phyloP scores from a whole-genome alignment of 2,113 vertebrate species.

The Apteryx owenii region DNA sequence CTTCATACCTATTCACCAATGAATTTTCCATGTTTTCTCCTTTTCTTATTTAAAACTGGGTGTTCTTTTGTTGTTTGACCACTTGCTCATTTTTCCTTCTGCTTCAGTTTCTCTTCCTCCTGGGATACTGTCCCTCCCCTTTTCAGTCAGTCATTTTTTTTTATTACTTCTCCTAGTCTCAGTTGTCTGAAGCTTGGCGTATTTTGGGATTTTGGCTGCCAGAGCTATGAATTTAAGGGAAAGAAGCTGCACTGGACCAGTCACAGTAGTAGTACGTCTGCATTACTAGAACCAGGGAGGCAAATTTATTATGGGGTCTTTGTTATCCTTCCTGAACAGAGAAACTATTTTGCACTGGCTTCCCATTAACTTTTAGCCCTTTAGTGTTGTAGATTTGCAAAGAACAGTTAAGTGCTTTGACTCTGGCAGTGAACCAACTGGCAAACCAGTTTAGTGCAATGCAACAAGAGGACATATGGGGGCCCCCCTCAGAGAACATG shows the following conservation, averaged over 20 bases:
- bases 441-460: fast-evolving
- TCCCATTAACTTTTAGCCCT: neutral
- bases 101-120: neutral
- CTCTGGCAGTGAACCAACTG: fast-evolving
- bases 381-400: neutral
- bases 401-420: neutral
- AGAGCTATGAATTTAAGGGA: neutral
- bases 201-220: neutral
- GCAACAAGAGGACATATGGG: fast-evolving
- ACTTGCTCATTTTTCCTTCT: neutral
- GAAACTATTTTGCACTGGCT: neutral
- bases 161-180: neutral
- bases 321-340: neutral
- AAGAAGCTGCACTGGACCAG: neutral
- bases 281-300: neutral
- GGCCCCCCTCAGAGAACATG: fast-evolving
- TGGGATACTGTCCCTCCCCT: neutral
- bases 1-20: neutral
- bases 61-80: neutral
- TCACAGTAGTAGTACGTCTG: neutral
- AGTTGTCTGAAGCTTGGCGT: neutral
- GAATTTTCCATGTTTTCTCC: neutral
- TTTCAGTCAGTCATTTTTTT: neutral
- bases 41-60: fast-evolving
- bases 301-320: neutral